Conservation (phyloP, 2,113 vertebrate species). For the Gnathonemus longibarbis region DNA sequence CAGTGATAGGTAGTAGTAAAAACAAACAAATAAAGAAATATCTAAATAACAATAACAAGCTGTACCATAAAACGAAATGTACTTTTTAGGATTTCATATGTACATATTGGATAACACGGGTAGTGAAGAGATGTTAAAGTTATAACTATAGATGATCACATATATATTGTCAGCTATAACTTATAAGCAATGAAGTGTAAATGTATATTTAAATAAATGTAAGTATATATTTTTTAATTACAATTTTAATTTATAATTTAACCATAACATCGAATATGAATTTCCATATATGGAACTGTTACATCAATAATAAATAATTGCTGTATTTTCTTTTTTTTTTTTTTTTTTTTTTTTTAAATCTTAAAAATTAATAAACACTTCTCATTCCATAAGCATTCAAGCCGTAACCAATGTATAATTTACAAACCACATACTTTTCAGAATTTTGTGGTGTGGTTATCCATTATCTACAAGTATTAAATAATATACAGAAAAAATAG, state of each 20-base stretch:
- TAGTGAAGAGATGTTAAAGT: neutral
- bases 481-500: neutral
- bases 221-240: neutral
- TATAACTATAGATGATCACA: neutral
- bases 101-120: neutral
- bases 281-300: neutral
- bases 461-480: neutral
- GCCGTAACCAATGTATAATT: neutral
- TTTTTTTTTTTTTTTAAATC: neutral
- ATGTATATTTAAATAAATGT: neutral
- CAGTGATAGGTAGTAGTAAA: neutral
- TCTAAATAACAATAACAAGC: neutral
- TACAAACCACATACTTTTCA: neutral
- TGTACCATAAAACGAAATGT: neutral
- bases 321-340: neutral
- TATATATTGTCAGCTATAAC: neutral
- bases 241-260: neutral
- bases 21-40: neutral
- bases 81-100: neutral
- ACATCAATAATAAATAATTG: neutral
- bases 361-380: neutral
- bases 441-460: neutral
- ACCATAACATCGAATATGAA: neutral
- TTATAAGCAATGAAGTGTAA: neutral
- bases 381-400: neutral